These are phyloP conservation scores for Eulemur albifrons DNA, from an alignment of 2,797 vertebrate genomes.

Conservation along the genomic window DNA sequence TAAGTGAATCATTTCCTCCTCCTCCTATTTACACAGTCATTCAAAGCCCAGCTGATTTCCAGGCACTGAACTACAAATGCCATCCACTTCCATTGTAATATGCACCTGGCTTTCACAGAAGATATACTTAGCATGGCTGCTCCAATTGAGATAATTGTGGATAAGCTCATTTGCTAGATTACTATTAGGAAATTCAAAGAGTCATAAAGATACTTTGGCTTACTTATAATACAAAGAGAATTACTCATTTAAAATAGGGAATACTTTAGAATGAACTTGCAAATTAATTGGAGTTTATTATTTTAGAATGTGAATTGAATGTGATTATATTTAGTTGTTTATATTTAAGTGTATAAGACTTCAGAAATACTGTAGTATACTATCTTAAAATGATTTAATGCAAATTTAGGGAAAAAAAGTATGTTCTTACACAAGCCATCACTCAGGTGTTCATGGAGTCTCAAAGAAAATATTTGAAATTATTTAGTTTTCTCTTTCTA, in stretches of 20 bases:
- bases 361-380: conserved; percentile 10
- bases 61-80: background rate
- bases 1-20: background rate
- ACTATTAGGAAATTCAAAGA: conserved; percentile 2
- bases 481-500: conserved; percentile 87
- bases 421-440: conserved; percentile 39
- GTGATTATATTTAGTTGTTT: background rate
- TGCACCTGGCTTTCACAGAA: background rate
- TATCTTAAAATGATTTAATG: conserved; percentile 53
- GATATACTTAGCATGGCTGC: background rate
- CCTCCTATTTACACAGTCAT: background rate
- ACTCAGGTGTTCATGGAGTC: conserved; percentile 37
- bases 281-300: conserved; percentile 36
- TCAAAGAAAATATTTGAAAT: conserved; percentile 79
- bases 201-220: background rate
- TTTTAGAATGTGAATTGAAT: conserved; percentile 25
- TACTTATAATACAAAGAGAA: background rate
- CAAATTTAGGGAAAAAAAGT: conserved; percentile 62
- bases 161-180: background rate
- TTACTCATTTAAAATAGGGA: background rate
- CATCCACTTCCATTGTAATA: background rate
- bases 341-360: background rate
- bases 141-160: background rate
- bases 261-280: background rate
- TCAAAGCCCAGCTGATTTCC: background rate